These are phyloP conservation scores for Naja naja DNA, from an alignment of 2,113 vertebrate species.

Conservation along the genomic window DNA sequence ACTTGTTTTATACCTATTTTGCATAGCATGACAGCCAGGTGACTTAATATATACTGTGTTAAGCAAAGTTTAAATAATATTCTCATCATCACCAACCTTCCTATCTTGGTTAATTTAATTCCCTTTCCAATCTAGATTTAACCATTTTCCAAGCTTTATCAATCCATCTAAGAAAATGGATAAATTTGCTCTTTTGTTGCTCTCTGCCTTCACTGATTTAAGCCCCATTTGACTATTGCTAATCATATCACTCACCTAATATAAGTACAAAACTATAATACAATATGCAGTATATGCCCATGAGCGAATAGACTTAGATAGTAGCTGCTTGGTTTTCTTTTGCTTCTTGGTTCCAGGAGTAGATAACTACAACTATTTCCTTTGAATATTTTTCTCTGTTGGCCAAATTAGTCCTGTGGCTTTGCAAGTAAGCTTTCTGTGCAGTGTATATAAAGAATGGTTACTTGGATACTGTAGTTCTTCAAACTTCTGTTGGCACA, in stretches of 20 bases:
- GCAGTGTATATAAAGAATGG: background rate
- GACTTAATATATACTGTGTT: background rate
- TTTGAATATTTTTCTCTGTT: background rate
- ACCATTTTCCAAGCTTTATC: background rate
- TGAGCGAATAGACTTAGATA: background rate
- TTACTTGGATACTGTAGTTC: no score
- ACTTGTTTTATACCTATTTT: background rate
- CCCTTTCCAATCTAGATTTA: background rate
- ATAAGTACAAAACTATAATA: background rate
- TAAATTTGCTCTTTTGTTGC: background rate
- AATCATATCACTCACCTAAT: background rate
- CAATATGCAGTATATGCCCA: background rate
- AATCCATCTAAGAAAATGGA: background rate
- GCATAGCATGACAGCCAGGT: background rate
- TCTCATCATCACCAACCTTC: background rate
- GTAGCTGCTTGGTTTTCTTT: background rate
- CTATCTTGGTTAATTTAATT: background rate
- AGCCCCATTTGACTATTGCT: background rate
- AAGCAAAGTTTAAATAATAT: background rate
- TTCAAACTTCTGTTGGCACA: background rate
- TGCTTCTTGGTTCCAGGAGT: background rate
- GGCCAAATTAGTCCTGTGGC: background rate
- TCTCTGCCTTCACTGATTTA: background rate
- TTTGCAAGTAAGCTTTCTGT: background rate
- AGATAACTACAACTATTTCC: background rate